Evolutionary conservation across 2,797 vertebrate species (phyloP).

Genomic region (Orestias chungarensis): DNA sequence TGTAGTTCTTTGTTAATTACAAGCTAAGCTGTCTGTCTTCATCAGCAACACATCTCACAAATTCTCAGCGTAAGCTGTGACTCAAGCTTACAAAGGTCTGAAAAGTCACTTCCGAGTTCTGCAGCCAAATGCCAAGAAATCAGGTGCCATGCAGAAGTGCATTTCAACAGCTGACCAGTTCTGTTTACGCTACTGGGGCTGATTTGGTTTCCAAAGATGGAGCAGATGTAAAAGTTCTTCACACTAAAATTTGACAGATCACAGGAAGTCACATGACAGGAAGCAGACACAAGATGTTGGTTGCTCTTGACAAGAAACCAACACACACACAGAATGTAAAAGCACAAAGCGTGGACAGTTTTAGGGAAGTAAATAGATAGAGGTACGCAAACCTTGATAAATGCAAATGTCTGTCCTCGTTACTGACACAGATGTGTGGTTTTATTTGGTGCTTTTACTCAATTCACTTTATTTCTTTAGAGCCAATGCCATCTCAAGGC

Average conservation of each 20-base stretch:
- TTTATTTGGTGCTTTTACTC: too few relatives aligned
- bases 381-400: neutral
- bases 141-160: neutral
- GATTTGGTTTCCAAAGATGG: constrained; percentile 26
- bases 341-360: too few relatives aligned
- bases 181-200: neutral
- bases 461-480: too few relatives aligned
- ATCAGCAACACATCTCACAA: neutral
- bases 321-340: neutral
- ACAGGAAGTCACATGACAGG: constrained; percentile 75
- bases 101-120: constrained; percentile 20
- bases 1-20: constrained; percentile 28
- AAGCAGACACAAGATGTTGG: constrained; percentile 14
- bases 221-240: constrained; percentile 11
- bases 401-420: neutral
- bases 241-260: constrained; percentile 11
- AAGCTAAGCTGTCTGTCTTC: neutral
- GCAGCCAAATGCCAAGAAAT: neutral
- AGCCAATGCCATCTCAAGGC: too few relatives aligned
- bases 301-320: constrained; percentile 5
- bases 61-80: constrained; percentile 5
- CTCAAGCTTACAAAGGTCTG: neutral
- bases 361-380: neutral
- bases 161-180: neutral
- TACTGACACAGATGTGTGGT: neutral